A percentile compares a stretch with the other conserved stretches of the same genome.
Conservation (phyloP, 2,888 invertebrate species). For the Julus scanicus region DNA sequence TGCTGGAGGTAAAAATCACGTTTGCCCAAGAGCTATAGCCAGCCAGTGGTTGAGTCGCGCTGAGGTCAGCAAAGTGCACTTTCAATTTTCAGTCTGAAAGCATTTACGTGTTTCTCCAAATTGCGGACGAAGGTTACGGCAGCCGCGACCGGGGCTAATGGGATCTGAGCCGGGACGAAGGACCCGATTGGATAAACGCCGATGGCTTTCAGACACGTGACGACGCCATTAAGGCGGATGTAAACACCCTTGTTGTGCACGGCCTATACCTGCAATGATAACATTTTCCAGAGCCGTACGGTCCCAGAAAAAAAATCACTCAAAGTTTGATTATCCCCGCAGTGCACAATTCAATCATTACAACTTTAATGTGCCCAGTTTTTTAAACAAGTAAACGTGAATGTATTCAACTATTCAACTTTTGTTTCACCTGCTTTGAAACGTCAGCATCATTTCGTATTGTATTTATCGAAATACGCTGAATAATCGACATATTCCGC, state of each 20-base stretch:
- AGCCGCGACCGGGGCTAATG: conserved; percentile 13
- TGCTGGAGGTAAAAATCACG: background rate
- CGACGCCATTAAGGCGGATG: conserved; percentile 1
- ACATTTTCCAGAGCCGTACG: too few relatives aligned
- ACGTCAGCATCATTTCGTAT: too few relatives aligned
- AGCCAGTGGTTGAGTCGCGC: background rate
- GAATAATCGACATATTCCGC: too few relatives aligned
- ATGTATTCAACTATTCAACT: too few relatives aligned
- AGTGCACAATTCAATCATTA: background rate
- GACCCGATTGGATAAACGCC: conserved; percentile 6
- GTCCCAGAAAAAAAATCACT: too few relatives aligned
- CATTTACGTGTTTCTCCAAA: conserved; percentile 50
- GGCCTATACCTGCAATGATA: too few relatives aligned
- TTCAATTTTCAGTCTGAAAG: conserved; percentile 44
- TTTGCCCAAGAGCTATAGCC: background rate
- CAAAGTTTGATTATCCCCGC: background rate
- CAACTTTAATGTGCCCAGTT: too few relatives aligned
- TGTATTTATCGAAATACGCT: too few relatives aligned
- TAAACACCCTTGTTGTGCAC: background rate
- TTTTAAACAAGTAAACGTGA: background rate
- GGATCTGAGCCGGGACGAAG: background rate
- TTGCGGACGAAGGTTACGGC: conserved; percentile 39
- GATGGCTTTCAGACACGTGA: background rate
- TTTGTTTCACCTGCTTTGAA: too few relatives aligned
- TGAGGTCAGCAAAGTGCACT: background rate